Percentiles rank a stretch among this genome's conserved stretches.
Evolutionary conservation across 1,140 invertebrate genomes (phyloP).

Genomic region (Pentalonia nigronervosa): DNA sequence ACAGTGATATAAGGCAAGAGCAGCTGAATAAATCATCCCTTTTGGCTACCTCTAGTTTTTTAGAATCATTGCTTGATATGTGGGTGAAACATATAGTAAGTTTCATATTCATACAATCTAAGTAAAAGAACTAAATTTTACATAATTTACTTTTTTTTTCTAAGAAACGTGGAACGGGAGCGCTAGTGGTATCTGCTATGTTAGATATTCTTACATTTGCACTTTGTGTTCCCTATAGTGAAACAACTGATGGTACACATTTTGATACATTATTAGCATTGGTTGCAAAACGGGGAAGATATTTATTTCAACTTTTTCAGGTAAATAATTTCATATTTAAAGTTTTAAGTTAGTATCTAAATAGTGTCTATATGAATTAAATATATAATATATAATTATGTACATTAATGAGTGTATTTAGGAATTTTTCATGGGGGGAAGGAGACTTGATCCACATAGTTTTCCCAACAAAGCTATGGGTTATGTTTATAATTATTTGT

Average conservation of each 20-base stretch:
- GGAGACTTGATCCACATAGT: too few relatives aligned
- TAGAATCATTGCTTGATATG: constrained; percentile 93
- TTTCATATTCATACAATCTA: constrained; percentile 42
- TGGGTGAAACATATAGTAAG: constrained; percentile 94
- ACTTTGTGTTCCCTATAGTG: constrained; percentile 97
- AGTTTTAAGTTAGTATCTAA: neutral
- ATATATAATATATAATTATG: too few relatives aligned
- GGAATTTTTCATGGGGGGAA: too few relatives aligned
- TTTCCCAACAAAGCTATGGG: too few relatives aligned
- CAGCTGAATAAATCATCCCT: constrained; percentile 97
- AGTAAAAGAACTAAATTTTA: neutral
- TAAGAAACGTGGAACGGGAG: constrained; percentile 81
- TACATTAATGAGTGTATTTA: too few relatives aligned
- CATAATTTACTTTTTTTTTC: constrained; percentile 61
- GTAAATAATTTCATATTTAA: constrained; percentile 64
- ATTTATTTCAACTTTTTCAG: constrained; percentile 93
- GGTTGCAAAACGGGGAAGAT: constrained; percentile 89
- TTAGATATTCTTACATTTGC: constrained; percentile 99
- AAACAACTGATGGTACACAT: constrained; percentile 97
- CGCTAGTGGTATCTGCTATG: constrained; percentile 85
- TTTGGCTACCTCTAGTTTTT: constrained; percentile 89
- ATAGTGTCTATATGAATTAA: neutral
- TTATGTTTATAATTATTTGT: too few relatives aligned
- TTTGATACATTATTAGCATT: constrained; percentile 95
- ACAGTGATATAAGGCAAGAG: constrained; percentile 93